phyloP scores from a whole-genome alignment of 2,888 invertebrate species.

The Caenorhabditis doughertyi region DNA sequence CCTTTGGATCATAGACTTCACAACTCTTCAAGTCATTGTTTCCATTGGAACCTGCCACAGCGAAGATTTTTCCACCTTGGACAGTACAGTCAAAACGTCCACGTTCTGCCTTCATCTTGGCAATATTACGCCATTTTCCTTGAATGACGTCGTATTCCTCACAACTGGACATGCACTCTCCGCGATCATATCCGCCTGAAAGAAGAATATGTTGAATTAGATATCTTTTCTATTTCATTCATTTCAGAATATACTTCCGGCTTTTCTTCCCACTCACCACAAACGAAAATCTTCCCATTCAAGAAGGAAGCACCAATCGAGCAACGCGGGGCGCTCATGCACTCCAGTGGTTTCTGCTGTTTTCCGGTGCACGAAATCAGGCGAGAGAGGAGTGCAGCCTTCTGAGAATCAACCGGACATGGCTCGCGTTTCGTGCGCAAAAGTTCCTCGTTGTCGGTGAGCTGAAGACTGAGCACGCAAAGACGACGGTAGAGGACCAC shows the following conservation, averaged over 20 bases:
- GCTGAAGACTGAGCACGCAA: slow-evolving; percentile 85
- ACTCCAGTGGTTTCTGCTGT: slow-evolving; percentile 84
- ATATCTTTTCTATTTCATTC: neutral
- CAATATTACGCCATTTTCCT: slow-evolving; percentile 88
- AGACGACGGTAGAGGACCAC: slow-evolving; percentile 87
- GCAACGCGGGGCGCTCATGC: slow-evolving; percentile 88
- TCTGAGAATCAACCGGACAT: slow-evolving; percentile 59
- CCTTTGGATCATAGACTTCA: slow-evolving; percentile 86
- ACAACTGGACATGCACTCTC: slow-evolving; percentile 88
- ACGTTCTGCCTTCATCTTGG: slow-evolving; percentile 88
- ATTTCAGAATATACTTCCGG: neutral
- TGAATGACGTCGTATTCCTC: slow-evolving; percentile 87
- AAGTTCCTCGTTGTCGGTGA: slow-evolving; percentile 80
- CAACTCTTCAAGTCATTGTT: slow-evolving; percentile 89
- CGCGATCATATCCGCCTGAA: slow-evolving; percentile 90
- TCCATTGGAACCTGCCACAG: slow-evolving; percentile 90
- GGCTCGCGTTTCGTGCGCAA: slow-evolving; percentile 54
- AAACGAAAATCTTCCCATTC: slow-evolving; percentile 88
- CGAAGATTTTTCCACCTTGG: slow-evolving; percentile 85
- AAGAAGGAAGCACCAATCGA: slow-evolving; percentile 89
- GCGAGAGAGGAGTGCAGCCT: slow-evolving; percentile 68
- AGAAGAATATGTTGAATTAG: neutral
- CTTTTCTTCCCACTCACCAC: slow-evolving; percentile 85
- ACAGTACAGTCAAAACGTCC: slow-evolving; percentile 90
- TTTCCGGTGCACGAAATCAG: slow-evolving; percentile 72